Evolutionary conservation across 92 coral and sea anemone species (phyloP).

Genomic region (Pocillopora meandrina): DNA sequence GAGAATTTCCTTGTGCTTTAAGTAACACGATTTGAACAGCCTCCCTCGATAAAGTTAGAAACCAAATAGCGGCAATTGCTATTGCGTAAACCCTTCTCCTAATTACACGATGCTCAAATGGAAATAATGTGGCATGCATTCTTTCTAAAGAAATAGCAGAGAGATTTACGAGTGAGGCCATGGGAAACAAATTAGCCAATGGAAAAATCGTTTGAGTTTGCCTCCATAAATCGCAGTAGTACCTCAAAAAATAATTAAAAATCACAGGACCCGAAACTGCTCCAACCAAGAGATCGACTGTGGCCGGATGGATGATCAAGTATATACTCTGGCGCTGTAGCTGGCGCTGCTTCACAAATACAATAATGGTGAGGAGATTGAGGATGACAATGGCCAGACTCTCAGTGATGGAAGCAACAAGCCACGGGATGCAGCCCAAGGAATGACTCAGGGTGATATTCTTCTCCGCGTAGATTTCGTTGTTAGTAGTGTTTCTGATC

Average conservation of each 20-base stretch:
- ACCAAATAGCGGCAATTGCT: background rate
- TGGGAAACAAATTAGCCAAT: background rate
- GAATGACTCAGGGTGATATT: background rate
- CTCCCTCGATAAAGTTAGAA: background rate
- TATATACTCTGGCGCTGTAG: background rate
- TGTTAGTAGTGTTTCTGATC: background rate
- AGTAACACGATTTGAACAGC: background rate
- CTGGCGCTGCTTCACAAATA: background rate
- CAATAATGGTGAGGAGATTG: background rate
- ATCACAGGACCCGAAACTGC: background rate
- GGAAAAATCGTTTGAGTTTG: background rate
- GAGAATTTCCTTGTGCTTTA: background rate
- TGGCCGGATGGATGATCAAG: background rate
- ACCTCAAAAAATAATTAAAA: too few relatives aligned
- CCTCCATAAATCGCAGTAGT: too few relatives aligned
- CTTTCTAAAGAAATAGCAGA: constrained; percentile 9
- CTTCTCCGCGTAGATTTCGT: background rate
- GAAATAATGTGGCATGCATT: background rate
- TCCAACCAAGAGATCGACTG: background rate
- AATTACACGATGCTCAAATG: background rate
- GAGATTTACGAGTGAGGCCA: background rate
- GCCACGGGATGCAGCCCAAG: background rate
- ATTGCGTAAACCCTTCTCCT: too few relatives aligned
- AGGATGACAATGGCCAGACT: background rate
- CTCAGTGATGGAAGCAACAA: background rate